Percentiles rank a stretch among this genome's conserved stretches.
These are phyloP conservation scores for Pseudorasbora parva DNA, from an alignment of 2,113 vertebrate species.

Conservation along the genomic window DNA sequence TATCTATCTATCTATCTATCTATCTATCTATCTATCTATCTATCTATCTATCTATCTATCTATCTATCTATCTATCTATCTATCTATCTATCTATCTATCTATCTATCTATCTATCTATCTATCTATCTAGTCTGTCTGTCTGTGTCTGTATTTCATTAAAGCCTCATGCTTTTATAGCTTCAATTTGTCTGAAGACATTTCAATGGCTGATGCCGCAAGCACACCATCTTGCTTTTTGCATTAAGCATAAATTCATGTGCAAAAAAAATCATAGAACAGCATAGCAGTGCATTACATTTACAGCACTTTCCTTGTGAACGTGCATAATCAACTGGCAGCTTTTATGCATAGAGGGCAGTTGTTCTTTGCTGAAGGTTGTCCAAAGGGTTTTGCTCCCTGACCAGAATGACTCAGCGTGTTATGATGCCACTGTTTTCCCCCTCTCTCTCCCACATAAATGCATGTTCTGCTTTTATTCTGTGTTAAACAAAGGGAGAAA, in stretches of 20 bases:
- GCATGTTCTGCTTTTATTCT: slow-evolving; percentile 69
- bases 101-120: background rate
- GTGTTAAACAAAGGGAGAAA: slow-evolving; percentile 72
- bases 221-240: background rate
- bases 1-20: background rate
- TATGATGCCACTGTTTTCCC: slow-evolving; percentile 19
- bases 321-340: slow-evolving; percentile 30
- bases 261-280: background rate
- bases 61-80: background rate
- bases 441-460: slow-evolving; percentile 67
- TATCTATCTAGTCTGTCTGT: background rate
- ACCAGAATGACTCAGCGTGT: slow-evolving; percentile 21
- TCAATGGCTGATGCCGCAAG: background rate
- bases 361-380: slow-evolving; percentile 26
- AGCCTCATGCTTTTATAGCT: background rate
- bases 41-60: too few species aligned
- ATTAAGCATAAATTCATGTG: slow-evolving; percentile 7
- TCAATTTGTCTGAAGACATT: background rate
- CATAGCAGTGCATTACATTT: background rate
- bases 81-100: background rate
- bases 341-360: background rate
- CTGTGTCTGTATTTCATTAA: too few species aligned
- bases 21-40: background rate
- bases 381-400: slow-evolving; percentile 20
- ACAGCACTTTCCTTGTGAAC: slow-evolving; percentile 12